Percentiles rank a stretch among this genome's conserved stretches.
Conservation (phyloP, 1,140 invertebrate genomes). For the Heliconius nattereri region DNA sequence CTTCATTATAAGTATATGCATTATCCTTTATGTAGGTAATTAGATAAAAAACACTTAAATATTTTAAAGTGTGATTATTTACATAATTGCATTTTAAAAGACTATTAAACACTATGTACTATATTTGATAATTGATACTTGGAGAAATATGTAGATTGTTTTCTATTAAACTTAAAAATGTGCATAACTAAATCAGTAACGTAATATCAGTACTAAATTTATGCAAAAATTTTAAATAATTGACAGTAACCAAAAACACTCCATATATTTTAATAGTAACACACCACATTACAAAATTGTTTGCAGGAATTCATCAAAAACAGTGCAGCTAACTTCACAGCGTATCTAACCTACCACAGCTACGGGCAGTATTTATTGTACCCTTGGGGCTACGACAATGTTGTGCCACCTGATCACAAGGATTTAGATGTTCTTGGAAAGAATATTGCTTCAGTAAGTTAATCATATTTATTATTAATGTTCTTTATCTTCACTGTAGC, state of each 20-base stretch:
- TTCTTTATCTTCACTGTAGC: too few relatives aligned
- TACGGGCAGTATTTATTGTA: constrained; percentile 94
- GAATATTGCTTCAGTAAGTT: constrained; percentile 83
- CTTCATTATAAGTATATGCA: background rate
- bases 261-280: too few relatives aligned
- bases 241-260: too few relatives aligned
- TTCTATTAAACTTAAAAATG: too few relatives aligned
- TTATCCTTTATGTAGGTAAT: constrained; percentile 2
- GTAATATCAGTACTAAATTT: too few relatives aligned
- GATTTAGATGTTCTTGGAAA: constrained; percentile 87
- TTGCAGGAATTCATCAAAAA: constrained; percentile 82
- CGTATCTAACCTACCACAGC: constrained; percentile 93
- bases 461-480: background rate
- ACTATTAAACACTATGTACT: background rate
- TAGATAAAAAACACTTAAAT: background rate
- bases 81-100: background rate
- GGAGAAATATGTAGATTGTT: background rate
- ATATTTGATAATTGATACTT: constrained; percentile 2
- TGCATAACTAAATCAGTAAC: too few relatives aligned
- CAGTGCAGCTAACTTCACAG: constrained; percentile 82
- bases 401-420: constrained; percentile 85
- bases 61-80: background rate
- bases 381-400: constrained; percentile 91
- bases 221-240: too few relatives aligned
- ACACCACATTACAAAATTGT: background rate